Base-by-base conservation (phyloP, 2,888 invertebrate genomes). In the Laothoe populi region DNA sequence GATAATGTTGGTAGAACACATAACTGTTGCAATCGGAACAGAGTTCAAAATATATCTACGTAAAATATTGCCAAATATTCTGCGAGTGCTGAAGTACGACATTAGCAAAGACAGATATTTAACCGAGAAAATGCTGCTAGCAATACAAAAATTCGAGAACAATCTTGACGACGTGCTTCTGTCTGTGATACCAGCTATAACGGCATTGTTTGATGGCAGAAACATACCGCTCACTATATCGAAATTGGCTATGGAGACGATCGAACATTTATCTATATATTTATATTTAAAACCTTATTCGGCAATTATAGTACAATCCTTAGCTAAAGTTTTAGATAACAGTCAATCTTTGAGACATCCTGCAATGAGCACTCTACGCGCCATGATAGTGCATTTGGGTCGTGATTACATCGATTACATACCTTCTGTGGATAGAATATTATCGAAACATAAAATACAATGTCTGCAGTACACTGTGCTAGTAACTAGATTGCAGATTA, bases 81-180 rank as follows among this genome's bases (percentile, higher is more conserved):
- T 99, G 46, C 94, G 97, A 62, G 98, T 99, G 1, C 93, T 99
- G 13, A 97, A 97, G 77, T 96, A 98, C 78, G 99, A 99, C 78
- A 95, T 94, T 8, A 98, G 97, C 66, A 96, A 96, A 81, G 97
- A 98, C 73, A 95, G 96, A 69, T 93, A 94, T 64, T 96, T 98
- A 0, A 98, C 98, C 0, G 94, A 96, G 19, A 97, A 97, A 83
- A 88, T 99, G 61, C 91, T 99, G 64, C 92, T 95, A 69, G 97
- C 99, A 0, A 92, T 99, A 53, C 97, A 98, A 79, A 97, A 98
- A 84, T 99, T 99, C 80, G 98, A 98, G 62, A 97, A 97, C 72
- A 99, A 98, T 84, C 93, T 99, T 61, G 98, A 99, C 74, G 99
- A 99, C 81, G 99, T 99, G 80, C 93, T 99, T 65, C 97, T 99